phyloP scores from a whole-genome alignment of 2,113 vertebrate genomes.

The Brienomyrus brachyistius region DNA sequence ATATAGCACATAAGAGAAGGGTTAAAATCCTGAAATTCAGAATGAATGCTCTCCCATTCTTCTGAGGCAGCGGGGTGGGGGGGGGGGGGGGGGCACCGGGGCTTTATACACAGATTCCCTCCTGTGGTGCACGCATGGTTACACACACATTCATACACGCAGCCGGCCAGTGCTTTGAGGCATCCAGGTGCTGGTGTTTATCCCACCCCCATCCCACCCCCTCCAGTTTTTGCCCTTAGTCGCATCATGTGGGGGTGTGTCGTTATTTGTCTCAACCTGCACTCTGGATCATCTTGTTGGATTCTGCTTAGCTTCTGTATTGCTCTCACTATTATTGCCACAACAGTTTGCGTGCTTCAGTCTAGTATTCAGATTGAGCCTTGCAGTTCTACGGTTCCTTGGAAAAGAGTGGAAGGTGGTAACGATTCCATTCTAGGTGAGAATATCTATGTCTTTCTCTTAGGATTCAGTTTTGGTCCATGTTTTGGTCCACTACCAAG shows the following conservation, averaged over 20 bases:
- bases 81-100: not conserved
- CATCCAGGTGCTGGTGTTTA: conserved; percentile 27
- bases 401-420: not conserved
- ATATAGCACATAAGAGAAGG: not conserved
- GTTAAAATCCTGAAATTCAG: not conserved
- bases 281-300: conserved; percentile 33
- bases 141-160: conserved; percentile 5
- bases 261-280: conserved; percentile 63
- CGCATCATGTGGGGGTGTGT: conserved; percentile 55
- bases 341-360: not conserved
- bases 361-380: not conserved
- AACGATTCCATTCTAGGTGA: not conserved
- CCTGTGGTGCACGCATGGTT: not conserved
- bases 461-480: not conserved
- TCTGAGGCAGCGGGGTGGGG: not conserved
- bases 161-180: conserved; percentile 26
- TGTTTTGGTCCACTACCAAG: not conserved
- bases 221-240: conserved; percentile 21
- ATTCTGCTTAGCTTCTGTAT: not conserved
- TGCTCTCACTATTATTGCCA: not conserved
- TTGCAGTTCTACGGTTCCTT: not conserved
- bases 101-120: not conserved
- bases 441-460: not conserved
- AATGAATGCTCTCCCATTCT: not conserved
- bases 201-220: not conserved